Conservation (phyloP, 1,140 invertebrate species). For the Pseudomyrmex cubaensis region DNA sequence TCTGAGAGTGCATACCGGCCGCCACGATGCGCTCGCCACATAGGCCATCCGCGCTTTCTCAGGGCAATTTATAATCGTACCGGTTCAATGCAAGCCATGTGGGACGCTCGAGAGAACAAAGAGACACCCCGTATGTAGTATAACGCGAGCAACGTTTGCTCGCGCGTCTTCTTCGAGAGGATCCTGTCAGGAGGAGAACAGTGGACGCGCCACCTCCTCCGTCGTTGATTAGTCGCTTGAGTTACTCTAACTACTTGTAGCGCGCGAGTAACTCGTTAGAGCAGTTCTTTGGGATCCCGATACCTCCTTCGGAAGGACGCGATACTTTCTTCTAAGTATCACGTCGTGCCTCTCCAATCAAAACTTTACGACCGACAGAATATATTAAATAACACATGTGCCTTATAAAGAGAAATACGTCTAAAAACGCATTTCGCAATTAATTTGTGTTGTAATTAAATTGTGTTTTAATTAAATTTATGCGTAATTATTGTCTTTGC, state of each 20-base stretch:
- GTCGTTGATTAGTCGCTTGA: constrained; percentile 69
- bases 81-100: constrained; percentile 78
- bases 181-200: background rate
- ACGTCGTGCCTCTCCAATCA: constrained; percentile 22
- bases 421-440: constrained; percentile 19
- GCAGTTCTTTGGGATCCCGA: constrained; percentile 36
- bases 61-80: constrained; percentile 79
- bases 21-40: constrained; percentile 45
- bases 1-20: constrained; percentile 64
- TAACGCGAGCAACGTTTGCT: constrained; percentile 18
- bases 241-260: background rate
- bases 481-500: constrained; percentile 40
- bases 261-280: constrained; percentile 47
- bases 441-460: constrained; percentile 28
- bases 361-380: constrained; percentile 42
- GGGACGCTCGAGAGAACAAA: constrained; percentile 75
- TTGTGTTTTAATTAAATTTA: background rate
- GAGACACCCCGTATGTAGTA: constrained; percentile 62
- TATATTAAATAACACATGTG: constrained; percentile 12
- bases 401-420: background rate
- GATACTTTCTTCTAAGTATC: background rate
- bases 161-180: constrained; percentile 22
- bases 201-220: constrained; percentile 41
- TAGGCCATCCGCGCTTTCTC: constrained; percentile 66
- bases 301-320: constrained; percentile 3